Conservation (phyloP, 2,888 invertebrate genomes). For the Philaethria dido region DNA sequence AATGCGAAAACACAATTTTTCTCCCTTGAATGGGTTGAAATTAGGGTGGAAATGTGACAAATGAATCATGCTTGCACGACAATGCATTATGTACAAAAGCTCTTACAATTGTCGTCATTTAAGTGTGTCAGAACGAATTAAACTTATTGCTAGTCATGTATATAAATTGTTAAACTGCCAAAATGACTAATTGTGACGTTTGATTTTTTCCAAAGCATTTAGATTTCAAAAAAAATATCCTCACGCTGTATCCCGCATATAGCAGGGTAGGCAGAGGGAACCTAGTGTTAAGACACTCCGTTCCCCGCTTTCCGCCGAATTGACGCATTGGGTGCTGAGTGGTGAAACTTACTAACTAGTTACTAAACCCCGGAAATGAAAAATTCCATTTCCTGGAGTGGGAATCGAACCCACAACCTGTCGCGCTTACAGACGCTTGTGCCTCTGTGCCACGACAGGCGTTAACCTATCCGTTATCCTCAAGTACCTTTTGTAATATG, state of each 20-base stretch:
- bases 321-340: no score
- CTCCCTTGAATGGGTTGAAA: conserved; percentile 22
- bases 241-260: not conserved
- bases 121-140: conserved; percentile 22
- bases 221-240: not conserved
- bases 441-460: no score
- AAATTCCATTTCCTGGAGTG: no score
- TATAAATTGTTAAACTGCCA: conserved; percentile 13
- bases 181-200: conserved; percentile 7
- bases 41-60: conserved; percentile 26
- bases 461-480: no score
- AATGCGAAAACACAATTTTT: conserved; percentile 23
- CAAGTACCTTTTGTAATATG: not conserved
- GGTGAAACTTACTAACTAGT: no score
- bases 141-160: conserved; percentile 23
- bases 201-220: not conserved
- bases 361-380: no score
- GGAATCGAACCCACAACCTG: no score
- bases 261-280: no score
- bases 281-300: no score
- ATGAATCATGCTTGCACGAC: conserved; percentile 21
- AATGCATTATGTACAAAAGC: conserved; percentile 25
- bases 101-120: conserved; percentile 21
- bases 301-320: no score
- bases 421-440: no score